These are phyloP conservation scores for Cinara cedri DNA, from an alignment of 2,888 invertebrate species.

Conservation along the genomic window DNA sequence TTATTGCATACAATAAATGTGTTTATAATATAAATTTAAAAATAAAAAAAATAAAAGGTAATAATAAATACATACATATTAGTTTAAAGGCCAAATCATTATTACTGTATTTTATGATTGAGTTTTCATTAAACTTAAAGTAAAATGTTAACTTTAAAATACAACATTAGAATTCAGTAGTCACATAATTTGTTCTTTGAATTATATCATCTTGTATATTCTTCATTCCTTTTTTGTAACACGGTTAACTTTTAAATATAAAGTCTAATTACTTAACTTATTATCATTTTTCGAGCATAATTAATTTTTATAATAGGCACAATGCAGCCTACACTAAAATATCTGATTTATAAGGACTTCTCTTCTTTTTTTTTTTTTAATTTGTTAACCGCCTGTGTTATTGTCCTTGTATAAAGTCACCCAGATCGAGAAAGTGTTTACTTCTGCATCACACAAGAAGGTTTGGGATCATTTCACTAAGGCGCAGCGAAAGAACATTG, in stretches of 20 bases:
- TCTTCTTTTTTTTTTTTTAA: slow-evolving; percentile 40
- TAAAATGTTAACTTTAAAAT: neutral
- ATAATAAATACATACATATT: too few species aligned
- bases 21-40: slow-evolving; percentile 4
- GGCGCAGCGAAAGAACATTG: slow-evolving; percentile 98
- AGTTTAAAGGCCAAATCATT: neutral
- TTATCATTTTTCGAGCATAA: neutral
- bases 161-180: neutral
- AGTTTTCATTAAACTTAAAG: neutral
- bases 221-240: neutral
- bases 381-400: slow-evolving; percentile 55
- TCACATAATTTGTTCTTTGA: neutral
- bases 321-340: slow-evolving; percentile 11
- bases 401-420: slow-evolving; percentile 74
- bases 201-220: neutral
- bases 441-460: slow-evolving; percentile 94
- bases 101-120: neutral
- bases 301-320: slow-evolving; percentile 1
- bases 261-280: neutral
- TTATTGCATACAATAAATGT: neutral
- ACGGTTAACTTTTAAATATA: neutral
- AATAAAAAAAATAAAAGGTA: neutral
- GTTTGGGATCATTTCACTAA: slow-evolving; percentile 99
- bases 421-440: slow-evolving; percentile 98
- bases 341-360: slow-evolving; percentile 16